Evolutionary conservation across 2,888 invertebrate species (phyloP), one percentile per base, ranked within the genome.

Genomic region (Hirtodrosophila confusa): DNA sequence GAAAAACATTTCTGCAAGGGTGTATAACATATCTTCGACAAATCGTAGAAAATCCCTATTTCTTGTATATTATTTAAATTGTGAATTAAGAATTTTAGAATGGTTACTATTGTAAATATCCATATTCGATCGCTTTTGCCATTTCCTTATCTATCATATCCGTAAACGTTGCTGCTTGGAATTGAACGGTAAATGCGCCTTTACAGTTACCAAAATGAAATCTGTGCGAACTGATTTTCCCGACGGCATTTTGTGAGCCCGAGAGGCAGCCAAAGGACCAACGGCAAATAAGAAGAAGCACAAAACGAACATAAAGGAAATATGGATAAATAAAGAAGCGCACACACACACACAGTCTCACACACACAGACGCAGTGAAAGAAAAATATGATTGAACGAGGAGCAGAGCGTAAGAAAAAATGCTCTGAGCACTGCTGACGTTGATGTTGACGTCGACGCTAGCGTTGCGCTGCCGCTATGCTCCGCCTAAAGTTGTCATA

Each of bases 401-500:
- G 83, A 60, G 51, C 50, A 57, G 29, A 56, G 47, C 35, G 60
- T 50, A 57, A 69, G 57, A 58, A 55, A 50, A 50, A 68, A 51
- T 41, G 49, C 68, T 49, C 61, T 62, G 61, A 60, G 56, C 74
- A 67, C 64, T 55, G 83, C 62, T 51, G 48, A 39, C 62, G 29
- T 7, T 45, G 23, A 58, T 63, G 57, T 51, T 49, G 47, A 39
- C 65, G 33, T 24, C 48, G 10, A 54, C 60, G 49, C 56, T 40
- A 35, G 11, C 61, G 45, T 6, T 27, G 27, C 29, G 41, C 41
- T 40, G 55, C 24, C 57, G 56, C 73, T 88, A 88, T 88, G 91
- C 91, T 90, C 91, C 91, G 91, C 91, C 91, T 91, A 90, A 90
- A 86, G 90, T 90, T 91, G 91, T 91, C 91, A 91, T 91, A 91